These are phyloP conservation scores for Phrynosoma platyrhinos DNA, from an alignment of 2,113 vertebrate species.

Conservation along the genomic window DNA sequence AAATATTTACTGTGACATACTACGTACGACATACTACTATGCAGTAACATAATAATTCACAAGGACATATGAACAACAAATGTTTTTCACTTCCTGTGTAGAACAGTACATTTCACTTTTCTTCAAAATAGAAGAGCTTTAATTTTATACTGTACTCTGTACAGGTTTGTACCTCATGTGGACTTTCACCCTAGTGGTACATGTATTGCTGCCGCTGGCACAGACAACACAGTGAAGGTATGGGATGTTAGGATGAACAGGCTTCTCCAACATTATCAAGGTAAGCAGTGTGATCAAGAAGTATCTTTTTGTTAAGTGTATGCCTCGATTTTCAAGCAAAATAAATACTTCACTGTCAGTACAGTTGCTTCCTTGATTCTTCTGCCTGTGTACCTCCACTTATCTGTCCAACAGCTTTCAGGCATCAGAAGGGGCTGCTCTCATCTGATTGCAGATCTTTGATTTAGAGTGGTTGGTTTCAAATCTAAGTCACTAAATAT, in stretches of 20 bases:
- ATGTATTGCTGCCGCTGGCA: constrained; percentile 87
- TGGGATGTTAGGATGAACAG: constrained; percentile 95
- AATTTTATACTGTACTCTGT: constrained; percentile 23
- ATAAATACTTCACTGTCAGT: not conserved
- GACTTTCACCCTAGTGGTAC: constrained; percentile 95
- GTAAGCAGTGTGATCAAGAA: constrained; percentile 72
- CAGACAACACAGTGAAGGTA: constrained; percentile 93
- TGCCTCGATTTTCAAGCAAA: not conserved
- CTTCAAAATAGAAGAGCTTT: not conserved
- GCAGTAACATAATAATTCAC: not conserved
- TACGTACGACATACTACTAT: no score
- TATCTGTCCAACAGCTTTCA: not conserved
- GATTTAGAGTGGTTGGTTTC: not conserved
- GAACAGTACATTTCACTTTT: not conserved
- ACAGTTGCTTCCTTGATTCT: not conserved
- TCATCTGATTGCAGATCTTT: not conserved
- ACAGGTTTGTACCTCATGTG: constrained; percentile 88
- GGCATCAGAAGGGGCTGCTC: not conserved
- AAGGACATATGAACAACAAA: not conserved
- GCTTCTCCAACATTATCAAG: constrained; percentile 93
- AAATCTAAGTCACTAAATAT: not conserved
- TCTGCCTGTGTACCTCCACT: no score
- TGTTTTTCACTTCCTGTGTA: not conserved
- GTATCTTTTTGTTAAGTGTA: not conserved
- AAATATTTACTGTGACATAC: no score